Percentiles rank a stretch among this genome's conserved stretches.
These are phyloP conservation scores for Coregonus clupeaformis DNA, from an alignment of 2,113 vertebrate genomes.

Conservation along the genomic window DNA sequence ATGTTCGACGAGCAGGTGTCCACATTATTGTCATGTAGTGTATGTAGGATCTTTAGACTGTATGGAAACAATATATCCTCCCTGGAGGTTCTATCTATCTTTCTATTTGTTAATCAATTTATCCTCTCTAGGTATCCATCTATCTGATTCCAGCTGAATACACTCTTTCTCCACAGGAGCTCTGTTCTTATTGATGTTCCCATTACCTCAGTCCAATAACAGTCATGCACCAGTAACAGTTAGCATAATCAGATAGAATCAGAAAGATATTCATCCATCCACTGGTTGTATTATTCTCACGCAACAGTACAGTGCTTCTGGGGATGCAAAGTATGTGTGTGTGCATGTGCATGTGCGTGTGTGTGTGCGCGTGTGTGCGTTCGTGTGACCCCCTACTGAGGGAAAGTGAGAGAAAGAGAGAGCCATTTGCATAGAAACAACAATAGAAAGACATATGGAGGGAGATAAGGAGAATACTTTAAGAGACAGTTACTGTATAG, in stretches of 20 bases:
- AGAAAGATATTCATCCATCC: not conserved
- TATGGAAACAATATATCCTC: not conserved
- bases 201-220: slow-evolving; percentile 1
- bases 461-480: not conserved
- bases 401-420: not conserved
- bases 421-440: not conserved
- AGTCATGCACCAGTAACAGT: not conserved
- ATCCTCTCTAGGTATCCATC: not conserved
- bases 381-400: not conserved
- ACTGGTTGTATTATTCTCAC: not conserved
- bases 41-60: not conserved
- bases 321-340: not conserved
- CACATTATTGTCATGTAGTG: too few species aligned
- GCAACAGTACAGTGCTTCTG: not conserved
- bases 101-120: not conserved
- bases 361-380: not conserved
- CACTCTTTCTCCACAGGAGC: not conserved
- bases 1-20: too few species aligned
- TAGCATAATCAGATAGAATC: not conserved
- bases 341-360: not conserved
- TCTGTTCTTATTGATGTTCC: not conserved
- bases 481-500: not conserved
- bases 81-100: not conserved
- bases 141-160: not conserved
- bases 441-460: slow-evolving; percentile 1